Conservation (phyloP, 2,797 vertebrate genomes). For the Pantherophis vulpinus region DNA sequence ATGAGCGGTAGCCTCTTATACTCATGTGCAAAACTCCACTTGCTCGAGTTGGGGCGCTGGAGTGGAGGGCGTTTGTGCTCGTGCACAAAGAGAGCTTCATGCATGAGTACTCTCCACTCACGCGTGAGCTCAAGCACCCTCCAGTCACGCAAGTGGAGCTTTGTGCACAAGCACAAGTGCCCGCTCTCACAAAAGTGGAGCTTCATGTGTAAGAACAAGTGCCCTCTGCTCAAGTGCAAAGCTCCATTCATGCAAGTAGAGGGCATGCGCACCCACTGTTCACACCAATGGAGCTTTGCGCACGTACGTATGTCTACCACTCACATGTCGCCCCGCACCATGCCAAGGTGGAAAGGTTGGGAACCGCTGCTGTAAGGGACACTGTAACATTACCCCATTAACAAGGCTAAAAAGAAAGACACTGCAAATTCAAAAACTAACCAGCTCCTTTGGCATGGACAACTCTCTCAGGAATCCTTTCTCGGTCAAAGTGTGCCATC, state of each 20-base stretch:
- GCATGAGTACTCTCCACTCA: neutral
- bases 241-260: too few species aligned
- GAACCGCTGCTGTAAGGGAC: neutral
- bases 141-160: neutral
- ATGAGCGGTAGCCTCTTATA: neutral
- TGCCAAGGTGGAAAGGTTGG: neutral
- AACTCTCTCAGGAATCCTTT: conserved; percentile 94
- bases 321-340: neutral
- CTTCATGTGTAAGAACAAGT: neutral
- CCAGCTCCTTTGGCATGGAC: conserved; percentile 96
- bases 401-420: neutral
- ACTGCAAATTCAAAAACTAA: conserved; percentile 51
- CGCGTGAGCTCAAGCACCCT: neutral
- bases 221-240: too few species aligned
- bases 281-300: neutral
- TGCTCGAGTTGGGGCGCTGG: fast-evolving
- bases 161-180: neutral
- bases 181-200: neutral
- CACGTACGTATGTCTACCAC: neutral
- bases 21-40: neutral
- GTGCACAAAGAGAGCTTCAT: neutral
- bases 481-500: conserved; percentile 96
- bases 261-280: too few species aligned
- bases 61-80: neutral
- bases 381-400: neutral